A percentile compares a stretch with the other conserved stretches of the same genome.
Conservation (phyloP, 2,113 vertebrate genomes). For the Datnioides undecimradiatus region DNA sequence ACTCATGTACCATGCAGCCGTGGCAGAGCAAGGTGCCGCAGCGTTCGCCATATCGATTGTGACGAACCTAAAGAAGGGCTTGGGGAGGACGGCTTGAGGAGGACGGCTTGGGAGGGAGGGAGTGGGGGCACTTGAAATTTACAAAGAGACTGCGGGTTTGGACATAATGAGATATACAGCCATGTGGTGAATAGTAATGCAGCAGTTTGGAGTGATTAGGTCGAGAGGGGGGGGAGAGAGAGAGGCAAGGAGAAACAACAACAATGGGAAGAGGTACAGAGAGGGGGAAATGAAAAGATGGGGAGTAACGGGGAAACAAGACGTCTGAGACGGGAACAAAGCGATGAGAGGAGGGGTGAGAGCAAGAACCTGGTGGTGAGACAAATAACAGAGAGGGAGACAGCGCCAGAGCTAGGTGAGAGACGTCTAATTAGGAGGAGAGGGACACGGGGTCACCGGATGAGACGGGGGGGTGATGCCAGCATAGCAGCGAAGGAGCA, state of each 20-base stretch:
- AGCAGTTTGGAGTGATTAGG: constrained; percentile 60
- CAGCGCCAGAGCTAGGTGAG: neutral
- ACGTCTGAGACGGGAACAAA: neutral
- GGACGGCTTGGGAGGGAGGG: no score
- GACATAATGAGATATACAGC: constrained; percentile 72
- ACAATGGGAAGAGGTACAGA: neutral
- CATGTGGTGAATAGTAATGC: constrained; percentile 73
- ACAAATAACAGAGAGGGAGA: constrained; percentile 16
- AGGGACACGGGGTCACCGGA: constrained; percentile 46
- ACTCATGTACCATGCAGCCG: constrained; percentile 51
- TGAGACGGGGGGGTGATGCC: constrained; percentile 31
- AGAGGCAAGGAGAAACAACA: constrained; percentile 47
- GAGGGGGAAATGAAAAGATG: neutral
- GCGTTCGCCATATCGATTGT: constrained; percentile 61
- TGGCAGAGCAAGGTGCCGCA: constrained; percentile 37
- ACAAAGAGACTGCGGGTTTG: constrained; percentile 57
- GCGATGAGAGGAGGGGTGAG: neutral
- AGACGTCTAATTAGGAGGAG: constrained; percentile 67
- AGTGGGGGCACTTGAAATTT: constrained; percentile 59
- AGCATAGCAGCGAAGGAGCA: constrained; percentile 24
- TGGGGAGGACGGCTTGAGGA: no score
- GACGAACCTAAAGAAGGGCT: constrained; percentile 21
- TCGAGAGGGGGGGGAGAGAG: neutral
- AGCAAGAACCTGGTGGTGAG: constrained; percentile 1
- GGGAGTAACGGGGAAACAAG: neutral